phyloP scores from a whole-genome alignment of 1,140 invertebrate species.

The Varroa destructor region DNA sequence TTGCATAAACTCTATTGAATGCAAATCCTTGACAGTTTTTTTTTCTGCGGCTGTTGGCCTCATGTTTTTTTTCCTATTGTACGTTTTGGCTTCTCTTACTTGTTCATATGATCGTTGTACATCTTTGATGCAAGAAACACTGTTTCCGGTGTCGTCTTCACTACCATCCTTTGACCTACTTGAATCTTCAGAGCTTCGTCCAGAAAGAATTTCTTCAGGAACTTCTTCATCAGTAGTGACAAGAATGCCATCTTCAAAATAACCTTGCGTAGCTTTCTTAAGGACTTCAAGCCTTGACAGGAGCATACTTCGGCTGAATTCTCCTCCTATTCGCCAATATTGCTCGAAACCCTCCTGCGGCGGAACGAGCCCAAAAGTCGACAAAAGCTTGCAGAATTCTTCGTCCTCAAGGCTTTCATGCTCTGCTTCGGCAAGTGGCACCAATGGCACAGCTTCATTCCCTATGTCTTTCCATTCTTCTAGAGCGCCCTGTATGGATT shows the following conservation, averaged over 20 bases:
- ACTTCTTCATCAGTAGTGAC: neutral
- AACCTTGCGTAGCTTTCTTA: neutral
- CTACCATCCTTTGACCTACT: too few relatives aligned
- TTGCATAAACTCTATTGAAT: too few relatives aligned
- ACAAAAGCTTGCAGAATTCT: conserved; percentile 16
- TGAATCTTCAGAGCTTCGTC: too few relatives aligned
- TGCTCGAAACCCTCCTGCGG: conserved; percentile 20
- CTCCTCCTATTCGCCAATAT: conserved; percentile 12
- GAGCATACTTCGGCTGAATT: conserved; percentile 1
- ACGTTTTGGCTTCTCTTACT: too few relatives aligned
- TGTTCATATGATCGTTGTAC: too few relatives aligned
- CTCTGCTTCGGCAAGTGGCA: neutral
- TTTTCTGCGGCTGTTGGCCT: too few relatives aligned
- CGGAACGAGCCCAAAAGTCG: conserved; percentile 13
- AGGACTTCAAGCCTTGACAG: conserved; percentile 1
- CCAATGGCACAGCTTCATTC: conserved; percentile 9
- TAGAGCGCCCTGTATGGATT: conserved; percentile 2
- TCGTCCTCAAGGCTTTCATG: conserved; percentile 17
- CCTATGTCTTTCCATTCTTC: neutral
- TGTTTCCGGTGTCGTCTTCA: too few relatives aligned
- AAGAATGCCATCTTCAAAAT: neutral
- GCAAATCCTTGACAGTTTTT: too few relatives aligned
- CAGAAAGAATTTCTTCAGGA: too few relatives aligned
- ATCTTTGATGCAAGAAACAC: too few relatives aligned
- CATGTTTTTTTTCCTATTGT: too few relatives aligned